These are phyloP conservation scores for Carollia perspicillata DNA, from an alignment of 2,113 vertebrate species.

Conservation along the genomic window DNA sequence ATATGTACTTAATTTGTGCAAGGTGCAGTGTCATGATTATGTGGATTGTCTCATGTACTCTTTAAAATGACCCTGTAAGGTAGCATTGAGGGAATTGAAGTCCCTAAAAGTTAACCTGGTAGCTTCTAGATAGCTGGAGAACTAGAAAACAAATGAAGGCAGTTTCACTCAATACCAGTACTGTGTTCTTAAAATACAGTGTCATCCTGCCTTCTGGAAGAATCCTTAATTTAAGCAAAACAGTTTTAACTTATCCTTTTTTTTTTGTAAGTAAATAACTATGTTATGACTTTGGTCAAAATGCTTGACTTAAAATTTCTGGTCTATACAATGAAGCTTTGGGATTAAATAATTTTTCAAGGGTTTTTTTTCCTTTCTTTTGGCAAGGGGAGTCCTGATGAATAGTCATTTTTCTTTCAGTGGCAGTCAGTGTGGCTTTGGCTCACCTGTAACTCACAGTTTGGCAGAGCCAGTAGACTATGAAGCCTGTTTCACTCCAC, in stretches of 20 bases:
- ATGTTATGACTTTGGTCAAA: neutral
- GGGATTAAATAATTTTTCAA: neutral
- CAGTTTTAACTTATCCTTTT: neutral
- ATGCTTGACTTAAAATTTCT: neutral
- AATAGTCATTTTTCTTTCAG: neutral
- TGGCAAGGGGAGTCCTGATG: neutral
- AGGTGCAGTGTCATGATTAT: neutral
- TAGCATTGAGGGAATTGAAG: neutral
- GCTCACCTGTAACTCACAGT: conserved; percentile 22
- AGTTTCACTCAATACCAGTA: neutral
- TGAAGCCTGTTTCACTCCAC: neutral
- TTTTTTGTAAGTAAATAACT: neutral
- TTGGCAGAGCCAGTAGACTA: neutral
- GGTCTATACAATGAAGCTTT: neutral
- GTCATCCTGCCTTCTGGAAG: neutral
- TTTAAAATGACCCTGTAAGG: neutral
- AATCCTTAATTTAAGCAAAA: neutral
- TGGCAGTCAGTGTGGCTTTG: neutral
- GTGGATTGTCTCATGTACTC: neutral
- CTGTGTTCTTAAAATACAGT: neutral
- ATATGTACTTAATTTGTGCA: neutral
- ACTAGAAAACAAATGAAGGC: neutral
- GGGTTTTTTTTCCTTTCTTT: neutral
- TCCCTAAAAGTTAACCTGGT: neutral
- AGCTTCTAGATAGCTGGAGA: neutral